Percentiles rank a stretch among this genome's conserved stretches.
Conservation (phyloP, 2,888 invertebrate species). For the Muscina levida region DNA sequence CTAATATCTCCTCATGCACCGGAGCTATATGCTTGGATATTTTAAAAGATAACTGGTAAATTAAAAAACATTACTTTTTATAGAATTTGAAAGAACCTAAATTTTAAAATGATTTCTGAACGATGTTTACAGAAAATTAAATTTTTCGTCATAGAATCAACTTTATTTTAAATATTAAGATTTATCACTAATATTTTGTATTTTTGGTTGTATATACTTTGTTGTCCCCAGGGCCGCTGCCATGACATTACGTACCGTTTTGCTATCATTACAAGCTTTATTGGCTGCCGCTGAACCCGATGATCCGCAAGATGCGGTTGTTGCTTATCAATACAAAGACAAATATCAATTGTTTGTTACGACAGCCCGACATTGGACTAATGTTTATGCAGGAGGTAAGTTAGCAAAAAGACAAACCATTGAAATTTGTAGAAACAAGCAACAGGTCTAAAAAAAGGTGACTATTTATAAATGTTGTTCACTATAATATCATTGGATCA, state of each 20-base stretch:
- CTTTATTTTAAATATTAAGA: slow-evolving; percentile 3
- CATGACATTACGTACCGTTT: slow-evolving; percentile 96
- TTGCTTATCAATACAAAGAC: slow-evolving; percentile 97
- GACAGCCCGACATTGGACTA: slow-evolving; percentile 98
- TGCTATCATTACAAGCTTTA: slow-evolving; percentile 96
- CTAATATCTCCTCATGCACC: slow-evolving; percentile 99
- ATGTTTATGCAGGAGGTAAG: slow-evolving; percentile 92
- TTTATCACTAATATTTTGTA: not conserved
- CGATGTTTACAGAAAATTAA: no score
- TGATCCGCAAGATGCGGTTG: slow-evolving; percentile 97
- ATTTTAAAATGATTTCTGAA: no score
- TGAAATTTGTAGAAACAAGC: no score
- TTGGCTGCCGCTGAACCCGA: slow-evolving; percentile 95
- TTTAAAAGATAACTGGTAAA: slow-evolving; percentile 93
- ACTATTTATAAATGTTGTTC: not conserved
- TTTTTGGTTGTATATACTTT: not conserved
- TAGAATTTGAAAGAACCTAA: no score
- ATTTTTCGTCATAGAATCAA: no score
- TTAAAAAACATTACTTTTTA: no score
- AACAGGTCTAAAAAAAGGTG: not conserved
- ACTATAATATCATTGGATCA: not conserved
- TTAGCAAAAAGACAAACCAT: not conserved
- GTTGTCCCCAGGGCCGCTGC: slow-evolving; percentile 92
- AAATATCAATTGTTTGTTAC: slow-evolving; percentile 90
- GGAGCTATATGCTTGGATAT: slow-evolving; percentile 99